A percentile compares a stretch with the other conserved stretches of the same genome.
phyloP scores from a whole-genome alignment of 2,888 invertebrate genomes.

The Apotomis capreana region DNA sequence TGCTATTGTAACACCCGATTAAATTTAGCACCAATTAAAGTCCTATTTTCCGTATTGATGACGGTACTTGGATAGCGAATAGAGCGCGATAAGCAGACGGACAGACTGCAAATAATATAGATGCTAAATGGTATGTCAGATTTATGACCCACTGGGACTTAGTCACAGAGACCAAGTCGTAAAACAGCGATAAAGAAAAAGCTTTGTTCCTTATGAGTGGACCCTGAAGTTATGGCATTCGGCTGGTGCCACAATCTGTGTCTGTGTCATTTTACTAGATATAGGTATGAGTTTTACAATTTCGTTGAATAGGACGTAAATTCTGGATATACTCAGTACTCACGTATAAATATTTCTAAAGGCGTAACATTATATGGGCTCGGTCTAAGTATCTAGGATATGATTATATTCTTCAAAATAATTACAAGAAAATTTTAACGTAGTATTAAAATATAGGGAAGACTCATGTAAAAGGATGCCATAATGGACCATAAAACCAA shows the following conservation, averaged over 20 bases:
- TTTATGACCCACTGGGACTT: constrained; percentile 35
- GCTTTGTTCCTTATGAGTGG: constrained; percentile 21
- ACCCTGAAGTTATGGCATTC: constrained; percentile 32
- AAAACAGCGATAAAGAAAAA: constrained; percentile 40
- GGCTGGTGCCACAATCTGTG: neutral
- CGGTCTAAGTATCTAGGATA: no score
- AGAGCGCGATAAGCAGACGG: constrained; percentile 32
- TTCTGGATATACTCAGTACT: neutral
- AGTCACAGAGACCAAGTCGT: constrained; percentile 20
- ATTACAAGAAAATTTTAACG: no score
- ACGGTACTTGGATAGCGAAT: constrained; percentile 21
- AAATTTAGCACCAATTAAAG: constrained; percentile 41
- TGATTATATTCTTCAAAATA: no score
- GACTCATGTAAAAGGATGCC: no score
- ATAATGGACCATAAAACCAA: no score
- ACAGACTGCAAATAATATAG: constrained; percentile 36
- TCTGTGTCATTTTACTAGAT: neutral
- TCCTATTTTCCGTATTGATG: constrained; percentile 32
- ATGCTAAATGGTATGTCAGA: constrained; percentile 38
- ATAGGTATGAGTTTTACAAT: neutral
- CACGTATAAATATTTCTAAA: no score
- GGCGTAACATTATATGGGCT: no score
- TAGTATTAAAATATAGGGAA: no score
- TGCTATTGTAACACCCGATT: constrained; percentile 26
- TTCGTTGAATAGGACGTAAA: neutral